These are phyloP conservation scores for Anthopleura sola DNA, from an alignment of 64 coral and sea anemone species.

Conservation along the genomic window DNA sequence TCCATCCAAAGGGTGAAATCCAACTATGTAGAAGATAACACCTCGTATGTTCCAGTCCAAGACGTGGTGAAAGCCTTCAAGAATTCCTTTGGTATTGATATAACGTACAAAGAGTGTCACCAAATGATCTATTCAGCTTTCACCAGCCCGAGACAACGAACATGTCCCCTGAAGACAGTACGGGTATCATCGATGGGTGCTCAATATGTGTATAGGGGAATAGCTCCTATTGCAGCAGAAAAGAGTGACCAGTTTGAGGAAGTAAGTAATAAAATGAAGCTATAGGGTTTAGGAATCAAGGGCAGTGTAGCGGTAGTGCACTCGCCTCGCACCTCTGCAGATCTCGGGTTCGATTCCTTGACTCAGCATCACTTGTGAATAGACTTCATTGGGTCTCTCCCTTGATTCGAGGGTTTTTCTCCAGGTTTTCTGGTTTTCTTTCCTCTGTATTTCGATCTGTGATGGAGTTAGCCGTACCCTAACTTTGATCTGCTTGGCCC, in stretches of 20 bases:
- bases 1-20: slow-evolving; percentile 53
- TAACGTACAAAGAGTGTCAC: slow-evolving; percentile 93
- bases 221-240: slow-evolving; percentile 32
- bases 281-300: neutral
- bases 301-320: neutral
- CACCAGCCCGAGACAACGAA: slow-evolving; percentile 57
- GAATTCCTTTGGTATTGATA: slow-evolving; percentile 60
- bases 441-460: too few species aligned
- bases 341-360: too few species aligned
- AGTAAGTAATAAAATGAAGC: neutral
- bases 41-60: slow-evolving; percentile 81
- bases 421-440: too few species aligned
- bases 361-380: too few species aligned
- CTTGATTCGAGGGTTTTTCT: too few species aligned
- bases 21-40: slow-evolving; percentile 61
- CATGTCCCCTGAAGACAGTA: slow-evolving; percentile 62
- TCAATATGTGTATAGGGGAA: slow-evolving; percentile 82
- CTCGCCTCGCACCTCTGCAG: neutral
- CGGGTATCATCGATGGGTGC: slow-evolving; percentile 59
- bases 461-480: too few species aligned
- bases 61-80: slow-evolving; percentile 85
- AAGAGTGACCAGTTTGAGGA: slow-evolving; percentile 24
- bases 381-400: too few species aligned
- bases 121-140: slow-evolving; percentile 83
- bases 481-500: too few species aligned